Conservation (phyloP, 2,888 invertebrate species). For the Nesidiocoris tenuis region DNA sequence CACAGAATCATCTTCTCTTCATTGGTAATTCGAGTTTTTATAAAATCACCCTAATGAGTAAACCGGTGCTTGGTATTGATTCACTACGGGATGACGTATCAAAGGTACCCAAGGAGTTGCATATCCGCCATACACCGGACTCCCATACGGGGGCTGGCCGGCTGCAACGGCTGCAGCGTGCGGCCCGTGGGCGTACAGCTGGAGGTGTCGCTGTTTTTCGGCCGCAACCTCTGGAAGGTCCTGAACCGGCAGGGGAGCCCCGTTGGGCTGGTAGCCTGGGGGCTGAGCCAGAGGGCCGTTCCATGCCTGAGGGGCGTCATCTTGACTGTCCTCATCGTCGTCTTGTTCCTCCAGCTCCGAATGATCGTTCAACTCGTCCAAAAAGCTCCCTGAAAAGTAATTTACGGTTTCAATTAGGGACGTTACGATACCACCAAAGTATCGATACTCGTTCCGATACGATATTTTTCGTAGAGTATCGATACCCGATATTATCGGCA, state of each 20-base stretch:
- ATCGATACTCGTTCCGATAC: too few relatives aligned
- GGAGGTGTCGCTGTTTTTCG: constrained; percentile 47
- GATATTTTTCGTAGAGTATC: too few relatives aligned
- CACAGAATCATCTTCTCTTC: too few relatives aligned
- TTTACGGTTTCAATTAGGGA: too few relatives aligned
- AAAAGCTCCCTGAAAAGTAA: background rate
- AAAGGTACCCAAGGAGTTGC: constrained; percentile 23
- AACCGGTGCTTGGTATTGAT: constrained; percentile 53
- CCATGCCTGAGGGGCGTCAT: constrained; percentile 7
- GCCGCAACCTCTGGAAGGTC: constrained; percentile 48
- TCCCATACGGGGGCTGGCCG: background rate
- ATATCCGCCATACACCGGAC: constrained; percentile 21
- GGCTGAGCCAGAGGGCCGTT: constrained; percentile 45
- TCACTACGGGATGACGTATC: background rate
- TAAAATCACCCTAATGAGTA: background rate
- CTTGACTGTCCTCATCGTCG: background rate
- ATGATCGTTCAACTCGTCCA: background rate
- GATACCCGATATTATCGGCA: too few relatives aligned
- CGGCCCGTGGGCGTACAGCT: constrained; percentile 34
- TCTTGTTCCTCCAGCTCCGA: background rate
- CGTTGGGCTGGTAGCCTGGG: constrained; percentile 45
- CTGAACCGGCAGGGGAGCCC: constrained; percentile 45
- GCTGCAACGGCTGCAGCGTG: constrained; percentile 33
- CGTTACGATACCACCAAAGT: too few relatives aligned
- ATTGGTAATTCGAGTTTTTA: too few relatives aligned